A percentile compares a stretch with the other conserved stretches of the same genome.
Conservation (phyloP, 2,888 invertebrate species). For the Magallana nippona region DNA sequence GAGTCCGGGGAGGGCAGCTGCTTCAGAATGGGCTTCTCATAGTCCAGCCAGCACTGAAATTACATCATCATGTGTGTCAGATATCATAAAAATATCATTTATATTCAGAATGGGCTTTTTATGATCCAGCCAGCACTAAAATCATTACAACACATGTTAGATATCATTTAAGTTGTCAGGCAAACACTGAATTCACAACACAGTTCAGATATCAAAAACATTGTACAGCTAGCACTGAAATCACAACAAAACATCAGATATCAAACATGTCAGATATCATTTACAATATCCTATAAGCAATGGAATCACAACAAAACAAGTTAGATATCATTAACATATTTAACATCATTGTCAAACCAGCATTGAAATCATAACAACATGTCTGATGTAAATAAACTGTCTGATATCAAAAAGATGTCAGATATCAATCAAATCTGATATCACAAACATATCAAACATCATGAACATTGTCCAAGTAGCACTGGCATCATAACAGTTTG, state of each 20-base stretch:
- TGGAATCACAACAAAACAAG: slow-evolving; percentile 80
- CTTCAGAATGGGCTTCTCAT: slow-evolving; percentile 96
- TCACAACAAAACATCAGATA: too few relatives aligned
- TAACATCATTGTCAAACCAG: slow-evolving; percentile 86
- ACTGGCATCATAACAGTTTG: too few relatives aligned
- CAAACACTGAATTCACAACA: too few relatives aligned
- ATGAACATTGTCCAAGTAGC: too few relatives aligned
- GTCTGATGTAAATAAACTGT: background rate
- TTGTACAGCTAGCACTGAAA: too few relatives aligned
- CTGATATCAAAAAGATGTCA: background rate
- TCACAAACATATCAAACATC: too few relatives aligned
- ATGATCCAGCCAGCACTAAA: slow-evolving; percentile 99
- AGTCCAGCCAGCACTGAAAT: slow-evolving; percentile 96
- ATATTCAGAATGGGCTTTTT: slow-evolving; percentile 90
- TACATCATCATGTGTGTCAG: slow-evolving; percentile 3
- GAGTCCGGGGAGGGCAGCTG: slow-evolving; percentile 86
- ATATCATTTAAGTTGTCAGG: too few relatives aligned
- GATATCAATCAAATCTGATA: too few relatives aligned
- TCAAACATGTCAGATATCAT: too few relatives aligned
- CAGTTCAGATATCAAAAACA: too few relatives aligned
- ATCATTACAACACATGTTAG: too few relatives aligned
- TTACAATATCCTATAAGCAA: too few relatives aligned
- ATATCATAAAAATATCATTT: background rate
- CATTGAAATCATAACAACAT: slow-evolving; percentile 84
- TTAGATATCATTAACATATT: background rate